Base-by-base conservation (phyloP, 2,888 invertebrate species). In the Drosophila cyrtoloma region DNA sequence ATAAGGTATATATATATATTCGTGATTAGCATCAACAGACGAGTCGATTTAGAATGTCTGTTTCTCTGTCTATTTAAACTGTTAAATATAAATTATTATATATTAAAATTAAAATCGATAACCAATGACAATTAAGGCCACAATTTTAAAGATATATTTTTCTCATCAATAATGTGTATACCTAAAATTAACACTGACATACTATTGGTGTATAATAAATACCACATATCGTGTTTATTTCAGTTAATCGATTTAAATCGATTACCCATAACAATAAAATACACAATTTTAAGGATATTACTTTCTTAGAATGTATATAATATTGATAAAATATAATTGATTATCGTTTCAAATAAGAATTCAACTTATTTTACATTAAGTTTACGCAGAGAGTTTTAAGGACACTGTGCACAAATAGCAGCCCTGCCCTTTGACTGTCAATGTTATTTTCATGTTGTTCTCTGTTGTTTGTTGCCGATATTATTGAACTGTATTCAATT, bases 401-500 rank as follows among this genome's bases (percentile, higher is more conserved):
- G 28, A 26, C 26, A 47, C 47, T 26, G 47, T 47, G 47, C 47
- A 5, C 51, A 69, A 72, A 55, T 62, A 55, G 28, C 39, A 28
- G 26, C 10, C 26, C n/a, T 59, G 71, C 32, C 53, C 52, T 62
- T 52, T 57, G 60, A n/a, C 30, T 37, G n/a, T 28, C 37, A 37
- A 28, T 44, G 47, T 7, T 47, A 16, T 16, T 47, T 16, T 26
- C 47, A 28, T 30, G 33, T 33, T 37, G 33, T 57, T 35, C 12
- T 51, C 26, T 37, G 51, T n/a, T 59, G 39, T 50, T 26, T 71
- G 66, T 59, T 70, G 59, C 65, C 66, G 42, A 52, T 56, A 53
- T 61, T 72, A 76, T 76, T 76, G 78, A 78, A 59, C 75, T 67
- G 71, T 64, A 68, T 81, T 74, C 64, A 83, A 71, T 83, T 83